A percentile compares a stretch with the other conserved stretches of the same genome.
Evolutionary conservation across 2,113 vertebrate genomes (phyloP).

Genomic region (Albula glossodonta): DNA sequence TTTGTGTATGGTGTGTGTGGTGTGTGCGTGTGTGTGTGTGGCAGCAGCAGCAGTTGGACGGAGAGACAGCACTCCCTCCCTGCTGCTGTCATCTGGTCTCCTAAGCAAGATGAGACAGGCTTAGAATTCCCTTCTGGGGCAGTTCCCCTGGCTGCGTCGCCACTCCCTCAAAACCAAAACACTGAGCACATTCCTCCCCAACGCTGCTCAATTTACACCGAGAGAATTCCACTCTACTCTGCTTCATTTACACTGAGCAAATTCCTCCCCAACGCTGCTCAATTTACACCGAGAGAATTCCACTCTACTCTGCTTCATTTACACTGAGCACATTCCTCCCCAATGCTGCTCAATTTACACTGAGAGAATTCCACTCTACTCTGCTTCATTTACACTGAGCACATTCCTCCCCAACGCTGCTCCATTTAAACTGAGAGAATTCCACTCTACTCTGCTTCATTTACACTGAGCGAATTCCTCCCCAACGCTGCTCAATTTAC

Average conservation of each 20-base stretch:
- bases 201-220: neutral
- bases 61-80: neutral
- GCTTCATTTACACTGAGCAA: neutral
- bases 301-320: neutral
- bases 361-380: too few relatives aligned
- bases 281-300: neutral
- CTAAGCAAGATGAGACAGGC: conserved; percentile 61
- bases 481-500: too few relatives aligned
- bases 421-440: neutral
- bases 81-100: neutral
- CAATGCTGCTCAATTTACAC: neutral
- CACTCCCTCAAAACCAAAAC: conserved; percentile 43
- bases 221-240: neutral
- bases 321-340: neutral
- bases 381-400: neutral
- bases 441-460: neutral
- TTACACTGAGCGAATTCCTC: too few relatives aligned
- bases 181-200: neutral
- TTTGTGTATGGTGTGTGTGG: neutral
- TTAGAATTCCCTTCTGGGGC: conserved; percentile 51
- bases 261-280: neutral
- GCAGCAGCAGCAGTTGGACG: neutral
- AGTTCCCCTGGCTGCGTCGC: conserved; percentile 37
- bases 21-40: neutral
- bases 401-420: neutral